Conservation (phyloP, 2,797 vertebrate genomes). For the Fratercula arctica region DNA sequence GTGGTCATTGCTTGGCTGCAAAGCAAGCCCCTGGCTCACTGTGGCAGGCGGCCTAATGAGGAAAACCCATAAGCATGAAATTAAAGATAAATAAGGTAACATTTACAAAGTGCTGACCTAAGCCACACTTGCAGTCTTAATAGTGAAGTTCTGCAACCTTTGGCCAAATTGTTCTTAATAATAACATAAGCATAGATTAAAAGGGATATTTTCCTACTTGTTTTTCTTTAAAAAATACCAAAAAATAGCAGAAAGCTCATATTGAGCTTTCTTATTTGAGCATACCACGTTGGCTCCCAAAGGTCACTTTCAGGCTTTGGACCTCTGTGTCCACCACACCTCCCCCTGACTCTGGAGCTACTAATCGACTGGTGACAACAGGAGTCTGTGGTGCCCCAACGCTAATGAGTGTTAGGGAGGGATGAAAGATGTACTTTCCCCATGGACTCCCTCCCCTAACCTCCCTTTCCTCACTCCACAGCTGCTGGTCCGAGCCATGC, state of each 20-base stretch:
- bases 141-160: not conserved
- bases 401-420: accelerated
- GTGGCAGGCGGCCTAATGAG: not conserved
- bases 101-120: not conserved
- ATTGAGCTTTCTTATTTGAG: not conserved
- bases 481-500: not conserved
- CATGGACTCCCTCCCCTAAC: not conserved
- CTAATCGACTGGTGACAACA: accelerated
- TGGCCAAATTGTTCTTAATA: not conserved
- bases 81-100: not conserved
- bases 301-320: not conserved
- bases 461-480: not conserved
- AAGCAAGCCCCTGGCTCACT: not conserved
- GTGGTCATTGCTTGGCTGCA: not conserved
- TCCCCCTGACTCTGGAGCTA: not conserved
- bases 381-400: accelerated
- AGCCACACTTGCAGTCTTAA: not conserved
- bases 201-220: not conserved
- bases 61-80: not conserved
- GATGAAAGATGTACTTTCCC: not conserved
- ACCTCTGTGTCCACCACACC: not conserved
- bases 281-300: not conserved
- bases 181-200: not conserved
- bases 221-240: not conserved
- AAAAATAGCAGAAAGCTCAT: not conserved